Percentiles rank a stretch among this genome's conserved stretches.
Conservation (phyloP, 2,888 invertebrate genomes). For the Eugnorisma glareosa region DNA sequence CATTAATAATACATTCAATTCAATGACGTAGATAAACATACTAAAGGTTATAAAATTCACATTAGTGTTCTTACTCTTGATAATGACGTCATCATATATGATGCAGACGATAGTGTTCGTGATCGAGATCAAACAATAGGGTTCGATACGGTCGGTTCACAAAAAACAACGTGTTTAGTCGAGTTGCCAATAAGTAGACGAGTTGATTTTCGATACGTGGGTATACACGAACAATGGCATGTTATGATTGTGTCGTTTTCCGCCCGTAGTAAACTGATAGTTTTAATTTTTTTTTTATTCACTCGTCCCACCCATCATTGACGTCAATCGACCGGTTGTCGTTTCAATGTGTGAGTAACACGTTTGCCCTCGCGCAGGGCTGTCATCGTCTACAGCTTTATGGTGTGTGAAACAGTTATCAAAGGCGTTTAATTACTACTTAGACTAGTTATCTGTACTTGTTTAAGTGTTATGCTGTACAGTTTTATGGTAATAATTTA, state of each 20-base stretch:
- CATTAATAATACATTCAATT: slow-evolving; percentile 39
- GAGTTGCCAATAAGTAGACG: slow-evolving; percentile 63
- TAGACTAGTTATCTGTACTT: slow-evolving; percentile 8
- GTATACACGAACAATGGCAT: slow-evolving; percentile 81
- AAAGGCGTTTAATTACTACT: slow-evolving; percentile 28
- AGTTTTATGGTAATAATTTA: slow-evolving; percentile 38
- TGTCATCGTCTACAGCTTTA: slow-evolving; percentile 57
- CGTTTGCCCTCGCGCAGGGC: slow-evolving; percentile 71
- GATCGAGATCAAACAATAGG: slow-evolving; percentile 62
- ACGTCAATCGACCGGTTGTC: slow-evolving; percentile 88
- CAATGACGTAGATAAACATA: slow-evolving; percentile 46
- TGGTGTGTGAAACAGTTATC: slow-evolving; percentile 42
- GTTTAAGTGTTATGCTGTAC: slow-evolving; percentile 32
- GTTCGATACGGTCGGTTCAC: slow-evolving; percentile 41
- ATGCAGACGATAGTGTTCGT: slow-evolving; percentile 48
- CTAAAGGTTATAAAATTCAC: slow-evolving; percentile 59
- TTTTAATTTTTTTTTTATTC: slow-evolving; percentile 84
- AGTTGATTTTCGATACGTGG: slow-evolving; percentile 69
- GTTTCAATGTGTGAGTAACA: slow-evolving; percentile 70
- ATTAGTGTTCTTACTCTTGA: slow-evolving; percentile 28
- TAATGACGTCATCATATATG: slow-evolving; percentile 52
- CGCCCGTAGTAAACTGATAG: slow-evolving; percentile 86
- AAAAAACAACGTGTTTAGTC: slow-evolving; percentile 57
- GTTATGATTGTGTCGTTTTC: slow-evolving; percentile 83
- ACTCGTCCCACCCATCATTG: slow-evolving; percentile 84